A percentile compares a stretch with the other conserved stretches of the same genome.
phyloP scores from a whole-genome alignment of 1,140 invertebrate species.

The Gryon sp. region DNA sequence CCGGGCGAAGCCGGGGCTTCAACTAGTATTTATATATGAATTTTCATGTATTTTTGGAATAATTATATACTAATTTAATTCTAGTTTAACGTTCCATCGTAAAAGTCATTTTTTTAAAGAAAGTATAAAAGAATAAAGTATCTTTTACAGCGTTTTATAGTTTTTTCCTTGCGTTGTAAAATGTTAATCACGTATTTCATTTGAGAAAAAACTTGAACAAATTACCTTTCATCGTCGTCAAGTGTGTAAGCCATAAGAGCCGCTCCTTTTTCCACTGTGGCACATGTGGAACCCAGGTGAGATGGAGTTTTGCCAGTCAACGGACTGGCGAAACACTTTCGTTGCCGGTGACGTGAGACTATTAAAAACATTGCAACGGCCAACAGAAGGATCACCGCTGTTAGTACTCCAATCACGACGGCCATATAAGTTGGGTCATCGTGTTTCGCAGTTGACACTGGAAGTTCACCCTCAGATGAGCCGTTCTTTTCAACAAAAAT shows the following conservation, averaged over 20 bases:
- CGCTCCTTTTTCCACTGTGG: conserved; percentile 79
- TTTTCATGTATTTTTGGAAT: no score
- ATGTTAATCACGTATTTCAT: no score
- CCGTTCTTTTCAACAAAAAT: conserved; percentile 80
- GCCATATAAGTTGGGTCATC: conserved; percentile 89
- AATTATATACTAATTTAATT: no score
- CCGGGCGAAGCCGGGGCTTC: no score
- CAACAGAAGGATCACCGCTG: conserved; percentile 87
- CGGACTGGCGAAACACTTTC: conserved; percentile 88
- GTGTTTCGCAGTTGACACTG: conserved; percentile 84
- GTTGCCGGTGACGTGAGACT: conserved; percentile 86
- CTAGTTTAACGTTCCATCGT: no score
- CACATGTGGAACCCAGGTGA: conserved; percentile 78
- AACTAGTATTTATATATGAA: no score
- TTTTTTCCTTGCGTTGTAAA: no score
- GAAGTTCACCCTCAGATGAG: conserved; percentile 79
- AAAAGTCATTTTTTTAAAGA: no score
- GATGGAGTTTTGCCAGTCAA: conserved; percentile 83
- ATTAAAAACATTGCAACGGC: conserved; percentile 88
- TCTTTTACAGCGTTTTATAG: no score
- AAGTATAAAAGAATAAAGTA: no score
- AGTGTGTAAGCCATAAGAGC: conserved; percentile 77
- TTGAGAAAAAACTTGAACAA: not conserved
- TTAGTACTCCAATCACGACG: conserved; percentile 89
- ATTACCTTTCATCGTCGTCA: conserved; percentile 78